A percentile compares a stretch with the other conserved stretches of the same genome.
Conservation (phyloP, 2,113 vertebrate genomes). For the Hemibagrus wyckioides region DNA sequence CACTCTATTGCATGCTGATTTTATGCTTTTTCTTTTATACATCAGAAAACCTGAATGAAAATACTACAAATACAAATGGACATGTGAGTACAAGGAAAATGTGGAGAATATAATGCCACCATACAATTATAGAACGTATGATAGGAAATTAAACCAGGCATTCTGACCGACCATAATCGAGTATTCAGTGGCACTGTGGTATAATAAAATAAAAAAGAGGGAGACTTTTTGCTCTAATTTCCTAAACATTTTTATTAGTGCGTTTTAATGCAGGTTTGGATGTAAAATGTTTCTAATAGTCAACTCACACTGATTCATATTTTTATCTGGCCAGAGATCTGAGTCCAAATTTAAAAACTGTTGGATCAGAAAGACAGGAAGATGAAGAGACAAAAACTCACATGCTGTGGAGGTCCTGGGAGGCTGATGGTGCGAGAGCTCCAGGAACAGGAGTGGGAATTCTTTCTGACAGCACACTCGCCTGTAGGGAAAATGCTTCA, state of each 20-base stretch:
- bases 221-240: not conserved
- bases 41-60: not conserved
- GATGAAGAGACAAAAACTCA: slow-evolving; percentile 64
- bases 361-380: not conserved
- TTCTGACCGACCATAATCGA: not conserved
- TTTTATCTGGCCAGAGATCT: not conserved
- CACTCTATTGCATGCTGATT: not conserved
- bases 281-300: not conserved
- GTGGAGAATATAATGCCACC: not conserved
- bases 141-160: not conserved
- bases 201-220: not conserved
- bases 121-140: too few species aligned
- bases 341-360: not conserved
- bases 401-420: slow-evolving; percentile 75
- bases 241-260: not conserved
- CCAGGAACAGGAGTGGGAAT: slow-evolving; percentile 78
- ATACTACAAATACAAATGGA: not conserved
- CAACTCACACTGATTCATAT: not conserved
- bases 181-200: not conserved
- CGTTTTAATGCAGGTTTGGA: not conserved
- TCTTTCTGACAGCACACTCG: slow-evolving; percentile 78
- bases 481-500: slow-evolving; percentile 66
- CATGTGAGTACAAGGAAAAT: not conserved
- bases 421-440: slow-evolving; percentile 57
- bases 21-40: too few species aligned